These are phyloP conservation scores for Rhaphigaster nebulosa DNA, from an alignment of 2,888 invertebrate species.

Conservation along the genomic window DNA sequence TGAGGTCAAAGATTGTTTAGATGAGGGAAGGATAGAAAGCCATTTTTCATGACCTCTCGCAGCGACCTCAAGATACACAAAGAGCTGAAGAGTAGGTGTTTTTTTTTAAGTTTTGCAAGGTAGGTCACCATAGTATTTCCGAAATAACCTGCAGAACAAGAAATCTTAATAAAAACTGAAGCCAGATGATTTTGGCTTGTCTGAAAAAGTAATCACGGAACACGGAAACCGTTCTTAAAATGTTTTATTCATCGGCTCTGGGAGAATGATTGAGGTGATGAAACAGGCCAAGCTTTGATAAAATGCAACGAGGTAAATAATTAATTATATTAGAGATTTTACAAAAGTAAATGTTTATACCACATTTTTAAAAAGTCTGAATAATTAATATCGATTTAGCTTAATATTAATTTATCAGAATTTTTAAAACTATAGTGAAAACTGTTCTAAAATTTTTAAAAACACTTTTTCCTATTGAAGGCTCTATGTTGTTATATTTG, in stretches of 20 bases:
- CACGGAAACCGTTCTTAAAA: background rate
- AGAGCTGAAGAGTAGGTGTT: background rate
- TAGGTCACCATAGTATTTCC: background rate
- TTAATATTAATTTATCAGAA: too few relatives aligned
- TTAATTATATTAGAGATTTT: too few relatives aligned
- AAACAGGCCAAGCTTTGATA: background rate
- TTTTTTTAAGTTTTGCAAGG: background rate
- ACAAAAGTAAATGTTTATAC: too few relatives aligned
- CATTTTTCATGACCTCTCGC: constrained; percentile 33
- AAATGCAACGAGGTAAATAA: too few relatives aligned
- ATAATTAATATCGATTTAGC: too few relatives aligned
- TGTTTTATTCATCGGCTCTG: background rate
- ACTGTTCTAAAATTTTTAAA: too few relatives aligned
- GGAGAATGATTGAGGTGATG: background rate
- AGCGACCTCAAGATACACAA: background rate
- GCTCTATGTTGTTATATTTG: too few relatives aligned
- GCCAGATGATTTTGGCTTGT: background rate
- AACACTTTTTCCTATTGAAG: too few relatives aligned
- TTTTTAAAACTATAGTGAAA: too few relatives aligned
- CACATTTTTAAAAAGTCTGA: too few relatives aligned
- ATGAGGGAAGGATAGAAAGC: background rate
- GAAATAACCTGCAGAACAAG: background rate
- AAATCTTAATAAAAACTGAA: background rate
- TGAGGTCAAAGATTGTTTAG: constrained; percentile 17
- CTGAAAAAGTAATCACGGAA: background rate